Evolutionary conservation across 2,797 vertebrate species (phyloP).

Genomic region (Sylvia borin): DNA sequence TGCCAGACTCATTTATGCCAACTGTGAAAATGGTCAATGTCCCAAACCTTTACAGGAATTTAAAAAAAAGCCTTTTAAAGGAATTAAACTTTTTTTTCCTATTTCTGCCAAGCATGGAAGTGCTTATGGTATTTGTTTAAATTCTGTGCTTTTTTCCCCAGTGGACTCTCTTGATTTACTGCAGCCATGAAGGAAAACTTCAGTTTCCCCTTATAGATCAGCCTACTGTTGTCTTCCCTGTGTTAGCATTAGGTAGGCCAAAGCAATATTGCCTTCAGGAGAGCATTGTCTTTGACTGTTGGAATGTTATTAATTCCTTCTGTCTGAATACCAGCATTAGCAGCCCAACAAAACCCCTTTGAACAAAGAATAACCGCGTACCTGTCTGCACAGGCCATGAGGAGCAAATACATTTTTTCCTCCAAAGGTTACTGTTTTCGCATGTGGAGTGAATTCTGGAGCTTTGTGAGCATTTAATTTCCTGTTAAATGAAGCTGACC

Average conservation of each 20-base stretch:
- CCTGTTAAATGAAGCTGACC: background rate
- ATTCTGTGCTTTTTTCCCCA: background rate
- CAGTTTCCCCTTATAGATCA: background rate
- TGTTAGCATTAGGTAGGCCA: background rate
- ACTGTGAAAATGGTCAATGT: background rate
- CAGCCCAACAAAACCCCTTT: background rate
- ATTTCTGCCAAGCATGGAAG: background rate
- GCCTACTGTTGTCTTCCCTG: background rate
- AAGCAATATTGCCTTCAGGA: background rate
- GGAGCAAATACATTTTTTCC: background rate
- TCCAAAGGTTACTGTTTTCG: background rate
- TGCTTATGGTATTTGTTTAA: background rate
- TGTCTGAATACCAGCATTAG: background rate
- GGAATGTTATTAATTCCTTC: background rate
- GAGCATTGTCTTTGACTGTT: background rate
- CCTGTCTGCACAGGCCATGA: background rate
- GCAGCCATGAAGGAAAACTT: background rate
- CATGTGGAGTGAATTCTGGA: background rate
- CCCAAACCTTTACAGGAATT: background rate
- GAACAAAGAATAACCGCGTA: background rate
- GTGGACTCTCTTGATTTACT: background rate
- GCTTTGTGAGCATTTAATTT: background rate
- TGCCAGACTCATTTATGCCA: background rate
- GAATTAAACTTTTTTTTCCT: background rate
- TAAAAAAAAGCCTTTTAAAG: background rate